These are phyloP conservation scores for Thera britannica DNA, from an alignment of 2,888 invertebrate species.

Conservation along the genomic window DNA sequence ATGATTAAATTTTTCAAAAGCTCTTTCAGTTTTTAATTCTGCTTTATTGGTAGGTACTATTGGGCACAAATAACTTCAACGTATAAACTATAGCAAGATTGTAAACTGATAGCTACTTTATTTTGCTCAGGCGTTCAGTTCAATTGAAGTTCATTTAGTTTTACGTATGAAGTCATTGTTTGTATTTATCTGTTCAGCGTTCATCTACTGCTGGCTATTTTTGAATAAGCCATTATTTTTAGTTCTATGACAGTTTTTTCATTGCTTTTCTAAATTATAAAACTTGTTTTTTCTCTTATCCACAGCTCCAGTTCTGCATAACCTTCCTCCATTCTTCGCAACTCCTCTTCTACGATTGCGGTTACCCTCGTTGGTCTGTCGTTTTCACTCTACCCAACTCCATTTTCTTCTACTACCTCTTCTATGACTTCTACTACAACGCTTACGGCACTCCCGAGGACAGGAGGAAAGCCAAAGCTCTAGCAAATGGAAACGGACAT, in stretches of 20 bases:
- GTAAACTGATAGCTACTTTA: neutral
- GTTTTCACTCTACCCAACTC: slow-evolving; percentile 95
- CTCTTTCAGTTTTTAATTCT: too few species aligned
- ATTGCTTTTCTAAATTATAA: too few species aligned
- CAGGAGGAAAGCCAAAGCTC: slow-evolving; percentile 52
- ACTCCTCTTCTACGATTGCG: slow-evolving; percentile 93
- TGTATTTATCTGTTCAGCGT: too few species aligned
- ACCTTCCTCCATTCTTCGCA: slow-evolving; percentile 94
- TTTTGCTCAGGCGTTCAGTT: neutral
- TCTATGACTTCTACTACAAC: slow-evolving; percentile 95
- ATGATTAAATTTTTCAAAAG: too few species aligned
- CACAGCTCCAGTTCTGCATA: slow-evolving; percentile 94
- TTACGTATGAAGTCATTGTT: too few species aligned
- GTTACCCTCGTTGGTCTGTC: slow-evolving; percentile 93
- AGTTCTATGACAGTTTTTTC: too few species aligned
- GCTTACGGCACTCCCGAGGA: slow-evolving; percentile 84
- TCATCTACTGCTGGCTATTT: too few species aligned
- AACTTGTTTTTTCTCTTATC: neutral
- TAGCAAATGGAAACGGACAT: slow-evolving; percentile 49
- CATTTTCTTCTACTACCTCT: slow-evolving; percentile 96
- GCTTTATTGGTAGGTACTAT: too few species aligned
- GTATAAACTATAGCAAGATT: neutral
- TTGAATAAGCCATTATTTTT: too few species aligned
- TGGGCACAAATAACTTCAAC: too few species aligned
- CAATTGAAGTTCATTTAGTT: too few species aligned